phyloP scores from a whole-genome alignment of 1,140 invertebrate species.

The Pogonomyrmex barbatus region DNA sequence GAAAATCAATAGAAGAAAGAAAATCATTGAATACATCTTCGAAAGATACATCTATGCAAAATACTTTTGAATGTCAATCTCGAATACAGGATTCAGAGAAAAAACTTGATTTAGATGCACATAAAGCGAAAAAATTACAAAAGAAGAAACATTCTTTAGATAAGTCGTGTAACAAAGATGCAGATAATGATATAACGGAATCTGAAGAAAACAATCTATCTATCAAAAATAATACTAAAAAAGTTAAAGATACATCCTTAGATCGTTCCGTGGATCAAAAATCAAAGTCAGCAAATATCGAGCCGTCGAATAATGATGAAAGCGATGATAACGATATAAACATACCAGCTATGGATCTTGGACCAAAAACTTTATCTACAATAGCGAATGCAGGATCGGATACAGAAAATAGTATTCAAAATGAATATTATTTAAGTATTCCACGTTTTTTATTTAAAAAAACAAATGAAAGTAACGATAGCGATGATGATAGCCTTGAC shows the following conservation, averaged over 20 bases:
- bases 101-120: not conserved
- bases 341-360: not conserved
- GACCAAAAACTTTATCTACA: constrained; percentile 36
- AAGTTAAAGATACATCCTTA: constrained; percentile 16
- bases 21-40: constrained; percentile 45
- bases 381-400: constrained; percentile 39
- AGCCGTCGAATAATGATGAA: not conserved
- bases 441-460: not conserved
- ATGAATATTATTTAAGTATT: not conserved
- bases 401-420: constrained; percentile 10
- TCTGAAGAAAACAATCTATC: not conserved
- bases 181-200: constrained; percentile 15
- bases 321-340: not conserved
- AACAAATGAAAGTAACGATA: not conserved
- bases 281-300: not conserved
- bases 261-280: not conserved
- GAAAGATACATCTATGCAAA: not conserved
- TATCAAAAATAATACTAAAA: constrained; percentile 45
- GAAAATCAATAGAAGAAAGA: not conserved
- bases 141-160: constrained; percentile 16
- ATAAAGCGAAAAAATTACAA: not conserved
- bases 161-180: constrained; percentile 13
- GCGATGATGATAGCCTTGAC: not conserved
- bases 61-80: constrained; percentile 7
- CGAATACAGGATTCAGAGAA: not conserved